Conservation (phyloP, 1,140 invertebrate species). For the Pseudomyrmex pallidus region DNA sequence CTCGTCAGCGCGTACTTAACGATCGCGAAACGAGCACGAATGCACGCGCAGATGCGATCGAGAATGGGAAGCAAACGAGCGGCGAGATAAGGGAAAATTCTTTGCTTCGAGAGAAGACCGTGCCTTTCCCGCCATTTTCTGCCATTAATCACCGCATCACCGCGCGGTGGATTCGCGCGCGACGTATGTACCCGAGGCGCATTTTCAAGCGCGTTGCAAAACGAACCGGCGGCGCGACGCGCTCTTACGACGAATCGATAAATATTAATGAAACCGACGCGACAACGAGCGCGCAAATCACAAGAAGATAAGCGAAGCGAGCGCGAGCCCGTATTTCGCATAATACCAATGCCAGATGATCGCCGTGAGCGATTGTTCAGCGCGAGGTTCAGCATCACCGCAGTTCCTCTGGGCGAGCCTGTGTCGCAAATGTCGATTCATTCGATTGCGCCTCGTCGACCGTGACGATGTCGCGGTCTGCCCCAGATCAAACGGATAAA, state of each 20-base stretch:
- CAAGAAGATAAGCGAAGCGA: slow-evolving; percentile 49
- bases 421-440: not conserved
- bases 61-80: slow-evolving; percentile 23
- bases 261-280: slow-evolving; percentile 72
- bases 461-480: slow-evolving; percentile 29
- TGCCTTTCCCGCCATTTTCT: slow-evolving; percentile 65
- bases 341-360: slow-evolving; percentile 31
- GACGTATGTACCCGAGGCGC: slow-evolving; percentile 31
- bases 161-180: slow-evolving; percentile 9
- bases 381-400: not conserved
- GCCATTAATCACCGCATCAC: slow-evolving; percentile 68
- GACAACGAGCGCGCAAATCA: slow-evolving; percentile 68
- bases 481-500: slow-evolving; percentile 40
- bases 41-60: not conserved
- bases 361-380: not conserved
- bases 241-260: slow-evolving; percentile 69
- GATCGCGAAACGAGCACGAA: slow-evolving; percentile 43
- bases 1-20: slow-evolving; percentile 36
- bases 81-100: slow-evolving; percentile 69
- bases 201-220: slow-evolving; percentile 69
- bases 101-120: slow-evolving; percentile 14
- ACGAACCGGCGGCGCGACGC: slow-evolving; percentile 42
- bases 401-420: not conserved
- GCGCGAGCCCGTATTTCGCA: slow-evolving; percentile 25
- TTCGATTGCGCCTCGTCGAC: slow-evolving; percentile 17